Conservation (phyloP, 2,888 invertebrate genomes). For the Mimumesa dahlbomi region DNA sequence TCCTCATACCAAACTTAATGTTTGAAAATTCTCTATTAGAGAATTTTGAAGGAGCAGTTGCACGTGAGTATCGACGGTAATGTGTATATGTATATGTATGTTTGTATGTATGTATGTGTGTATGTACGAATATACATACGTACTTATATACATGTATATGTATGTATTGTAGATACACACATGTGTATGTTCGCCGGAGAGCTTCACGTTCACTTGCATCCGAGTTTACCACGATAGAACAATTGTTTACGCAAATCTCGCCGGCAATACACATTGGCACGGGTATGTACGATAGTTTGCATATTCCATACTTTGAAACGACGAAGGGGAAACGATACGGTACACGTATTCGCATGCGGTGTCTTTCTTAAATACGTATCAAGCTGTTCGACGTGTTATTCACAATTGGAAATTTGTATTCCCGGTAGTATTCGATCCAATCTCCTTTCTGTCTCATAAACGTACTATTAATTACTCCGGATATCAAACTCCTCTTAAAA, state of each 20-base stretch:
- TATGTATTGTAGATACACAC: no score
- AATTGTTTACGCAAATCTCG: not conserved
- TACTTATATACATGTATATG: no score
- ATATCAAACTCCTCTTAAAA: no score
- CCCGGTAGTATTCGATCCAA: no score
- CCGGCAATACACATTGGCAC: not conserved
- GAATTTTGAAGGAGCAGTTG: not conserved
- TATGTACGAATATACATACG: no score
- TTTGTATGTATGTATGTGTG: no score
- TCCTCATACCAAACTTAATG: not conserved
- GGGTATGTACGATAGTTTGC: not conserved
- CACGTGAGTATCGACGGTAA: not conserved
- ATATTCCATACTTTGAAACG: not conserved
- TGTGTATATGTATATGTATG: no score
- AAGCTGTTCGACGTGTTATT: no score
- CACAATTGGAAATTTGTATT: no score
- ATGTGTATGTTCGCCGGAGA: not conserved
- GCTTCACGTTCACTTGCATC: not conserved
- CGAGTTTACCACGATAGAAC: not conserved
- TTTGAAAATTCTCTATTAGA: constrained; percentile 10
- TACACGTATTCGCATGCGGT: not conserved
- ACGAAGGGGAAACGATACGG: not conserved
- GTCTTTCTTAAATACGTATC: no score
- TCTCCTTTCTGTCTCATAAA: no score
- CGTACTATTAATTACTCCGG: no score